Base-by-base conservation (phyloP, 2,797 vertebrate species). In the Percopsis omiscomaycus region DNA sequence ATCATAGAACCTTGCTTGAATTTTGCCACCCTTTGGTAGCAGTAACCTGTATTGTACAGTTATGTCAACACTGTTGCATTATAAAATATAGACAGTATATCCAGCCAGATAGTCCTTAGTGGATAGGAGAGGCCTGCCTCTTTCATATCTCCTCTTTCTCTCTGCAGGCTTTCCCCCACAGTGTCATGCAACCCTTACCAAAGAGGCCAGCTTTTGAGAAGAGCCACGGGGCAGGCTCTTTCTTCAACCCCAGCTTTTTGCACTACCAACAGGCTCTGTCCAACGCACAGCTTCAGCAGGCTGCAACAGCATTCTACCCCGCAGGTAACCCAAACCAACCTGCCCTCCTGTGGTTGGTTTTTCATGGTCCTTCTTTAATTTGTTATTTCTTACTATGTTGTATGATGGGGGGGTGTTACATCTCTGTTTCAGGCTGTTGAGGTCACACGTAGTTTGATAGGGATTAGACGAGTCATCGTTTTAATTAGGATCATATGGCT, bases 131-230 rank as follows among this genome's bases (percentile, higher is more conserved):
- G 6, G 37, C 37, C 37, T 42, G 37, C 9, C 37, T 16, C 11
- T 57, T 32, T 44, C 37, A 5, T 29, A 30, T 13, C 74, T 14
- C 70, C 8, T 28, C 76, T 78, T 55, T 90, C 74, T 77, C 81
- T 22, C 86, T 86, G 80, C 3, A 98, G 96, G 94, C 88, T 80
- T 98, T 96, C 82, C 96, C 96, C 75, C 94, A 94, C 56, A 93
- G 93, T 79, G 72, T 96, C 84, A 92, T 97, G 84, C 96, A 96
- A 59, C 92, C 94, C 71, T 92, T 98, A 95, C 95, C 96, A 97
- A 98, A 98, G 96, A 97, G 96, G 94, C 93, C 86, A 92, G 95
- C 95, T 83, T 92, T 97, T 85, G 96, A 98, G 91, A 98, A 98
- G 91, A 95, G 90, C 90, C 94, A 92, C 82, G 95, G 95, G 78